These are phyloP conservation scores for Drosophila teissieri DNA, from an alignment of 1,140 invertebrate genomes.

Conservation along the genomic window DNA sequence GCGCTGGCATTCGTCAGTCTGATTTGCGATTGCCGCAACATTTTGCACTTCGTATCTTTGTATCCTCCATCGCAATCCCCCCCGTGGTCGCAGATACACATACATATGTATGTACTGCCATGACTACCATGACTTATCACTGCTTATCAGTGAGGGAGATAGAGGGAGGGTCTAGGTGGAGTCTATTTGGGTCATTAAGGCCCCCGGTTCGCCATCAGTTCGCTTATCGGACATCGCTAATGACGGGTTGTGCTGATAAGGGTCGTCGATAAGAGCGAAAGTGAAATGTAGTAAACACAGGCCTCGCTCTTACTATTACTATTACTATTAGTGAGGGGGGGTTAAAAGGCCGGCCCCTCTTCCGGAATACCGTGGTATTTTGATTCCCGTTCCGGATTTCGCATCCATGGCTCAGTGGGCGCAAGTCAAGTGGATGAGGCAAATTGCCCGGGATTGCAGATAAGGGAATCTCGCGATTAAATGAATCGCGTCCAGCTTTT, in stretches of 20 bases:
- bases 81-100: not conserved
- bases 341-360: not conserved
- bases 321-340: not conserved
- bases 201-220: not conserved
- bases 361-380: too few species aligned
- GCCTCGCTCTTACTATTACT: not conserved
- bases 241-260: conserved; percentile 46
- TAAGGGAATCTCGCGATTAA: conserved; percentile 16
- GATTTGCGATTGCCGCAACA: conserved; percentile 29
- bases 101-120: too few species aligned
- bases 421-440: conserved; percentile 7
- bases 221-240: conserved; percentile 37
- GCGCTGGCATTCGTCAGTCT: conserved; percentile 14
- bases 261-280: conserved; percentile 39
- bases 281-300: conserved; percentile 35
- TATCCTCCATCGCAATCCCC: conserved; percentile 5
- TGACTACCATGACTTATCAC: too few species aligned
- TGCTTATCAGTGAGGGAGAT: conserved; percentile 9
- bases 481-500: not conserved
- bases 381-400: too few species aligned
- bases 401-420: conserved; percentile 10
- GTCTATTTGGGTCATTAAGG: conserved; percentile 49
- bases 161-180: not conserved
- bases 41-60: not conserved
- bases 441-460: conserved; percentile 16